phyloP scores from a whole-genome alignment of 2,797 vertebrate genomes.

The Myripristis jacobus region DNA sequence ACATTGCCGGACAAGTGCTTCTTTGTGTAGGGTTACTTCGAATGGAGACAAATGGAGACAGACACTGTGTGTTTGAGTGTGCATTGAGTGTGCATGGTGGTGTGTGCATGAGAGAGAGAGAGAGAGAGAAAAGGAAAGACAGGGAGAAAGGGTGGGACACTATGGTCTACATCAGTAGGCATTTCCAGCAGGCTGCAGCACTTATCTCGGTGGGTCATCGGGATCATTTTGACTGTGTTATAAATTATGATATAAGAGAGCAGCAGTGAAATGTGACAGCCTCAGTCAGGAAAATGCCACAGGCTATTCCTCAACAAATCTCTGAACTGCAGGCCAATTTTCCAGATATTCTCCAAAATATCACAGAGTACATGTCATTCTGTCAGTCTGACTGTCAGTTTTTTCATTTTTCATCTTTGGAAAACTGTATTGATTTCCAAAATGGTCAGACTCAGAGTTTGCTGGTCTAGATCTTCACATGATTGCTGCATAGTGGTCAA shows the following conservation, averaged over 20 bases:
- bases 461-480: constrained; percentile 18
- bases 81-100: constrained; percentile 28
- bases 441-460: not conserved
- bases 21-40: constrained; percentile 70
- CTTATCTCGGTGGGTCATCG: constrained; percentile 62
- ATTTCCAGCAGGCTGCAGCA: constrained; percentile 50
- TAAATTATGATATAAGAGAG: constrained; percentile 57
- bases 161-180: constrained; percentile 46
- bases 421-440: constrained; percentile 8
- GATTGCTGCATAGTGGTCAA: constrained; percentile 35
- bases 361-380: constrained; percentile 7
- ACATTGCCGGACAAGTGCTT: constrained; percentile 69
- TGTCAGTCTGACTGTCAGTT: constrained; percentile 31
- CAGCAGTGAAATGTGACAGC: constrained; percentile 56
- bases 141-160: constrained; percentile 38
- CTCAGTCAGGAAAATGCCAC: constrained; percentile 33
- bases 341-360: constrained; percentile 35
- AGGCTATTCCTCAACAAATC: constrained; percentile 46
- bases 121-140: constrained; percentile 33
- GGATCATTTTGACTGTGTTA: constrained; percentile 42
- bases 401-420: constrained; percentile 3
- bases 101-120: constrained; percentile 19
- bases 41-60: constrained; percentile 77
- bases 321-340: constrained; percentile 47
- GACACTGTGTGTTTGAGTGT: constrained; percentile 46